These are phyloP conservation scores for Cryptophagus acutangulus DNA, from an alignment of 2,888 invertebrate species.

Conservation along the genomic window DNA sequence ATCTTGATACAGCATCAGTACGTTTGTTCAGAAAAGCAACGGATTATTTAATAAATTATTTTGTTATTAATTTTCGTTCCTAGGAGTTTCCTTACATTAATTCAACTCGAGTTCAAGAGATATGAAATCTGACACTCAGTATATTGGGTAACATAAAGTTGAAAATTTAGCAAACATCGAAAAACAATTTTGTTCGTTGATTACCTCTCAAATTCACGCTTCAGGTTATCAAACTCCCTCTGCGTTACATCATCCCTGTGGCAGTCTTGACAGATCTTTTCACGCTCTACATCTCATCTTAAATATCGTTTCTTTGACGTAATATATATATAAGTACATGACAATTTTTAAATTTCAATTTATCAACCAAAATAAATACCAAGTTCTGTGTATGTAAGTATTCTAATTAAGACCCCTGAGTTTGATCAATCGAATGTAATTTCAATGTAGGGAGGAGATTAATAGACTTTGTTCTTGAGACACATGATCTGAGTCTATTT, in stretches of 20 bases:
- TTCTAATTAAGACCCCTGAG: too few species aligned
- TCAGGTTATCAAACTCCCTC: conserved; percentile 29
- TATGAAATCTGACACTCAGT: too few species aligned
- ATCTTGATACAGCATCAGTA: too few species aligned
- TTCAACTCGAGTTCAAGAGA: too few species aligned
- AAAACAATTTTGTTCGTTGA: conserved; percentile 34
- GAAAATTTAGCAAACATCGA: conserved; percentile 28
- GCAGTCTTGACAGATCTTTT: conserved; percentile 29
- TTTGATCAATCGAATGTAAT: too few species aligned
- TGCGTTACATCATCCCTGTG: conserved; percentile 24
- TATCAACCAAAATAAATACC: not conserved
- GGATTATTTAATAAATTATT: too few species aligned
- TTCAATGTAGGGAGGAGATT: too few species aligned
- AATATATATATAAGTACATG: conserved; percentile 6
- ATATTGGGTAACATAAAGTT: conserved; percentile 12
- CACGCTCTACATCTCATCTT: conserved; percentile 29
- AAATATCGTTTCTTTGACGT: conserved; percentile 27
- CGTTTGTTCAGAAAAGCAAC: too few species aligned
- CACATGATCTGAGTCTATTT: conserved; percentile 22
- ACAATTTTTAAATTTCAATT: not conserved
- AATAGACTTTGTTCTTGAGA: conserved; percentile 23
- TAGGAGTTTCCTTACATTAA: too few species aligned
- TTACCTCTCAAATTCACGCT: conserved; percentile 36
- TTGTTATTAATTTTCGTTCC: too few species aligned
- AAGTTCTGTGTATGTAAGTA: too few species aligned